Percentiles rank a stretch among this genome's conserved stretches.
phyloP scores from a whole-genome alignment of 2,797 vertebrate species.

The Rhynchonycteris naso region DNA sequence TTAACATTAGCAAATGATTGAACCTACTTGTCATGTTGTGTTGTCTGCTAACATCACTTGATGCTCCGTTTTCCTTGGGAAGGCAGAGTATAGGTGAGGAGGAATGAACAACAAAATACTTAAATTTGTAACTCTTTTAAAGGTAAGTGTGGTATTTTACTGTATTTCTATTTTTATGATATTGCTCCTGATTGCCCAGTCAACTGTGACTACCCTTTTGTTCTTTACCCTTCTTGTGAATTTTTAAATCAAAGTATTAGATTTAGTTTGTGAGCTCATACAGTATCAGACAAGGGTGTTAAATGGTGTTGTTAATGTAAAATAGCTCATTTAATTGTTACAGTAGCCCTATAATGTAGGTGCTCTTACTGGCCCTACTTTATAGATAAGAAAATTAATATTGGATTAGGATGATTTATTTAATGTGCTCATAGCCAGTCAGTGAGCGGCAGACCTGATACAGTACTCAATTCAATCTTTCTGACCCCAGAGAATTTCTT shows the following conservation, averaged over 20 bases:
- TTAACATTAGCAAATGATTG: not conserved
- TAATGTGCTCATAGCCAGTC: not conserved
- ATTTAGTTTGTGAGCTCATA: not conserved
- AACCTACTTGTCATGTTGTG: not conserved
- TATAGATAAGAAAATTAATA: not conserved
- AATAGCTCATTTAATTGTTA: not conserved
- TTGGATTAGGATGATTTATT: not conserved
- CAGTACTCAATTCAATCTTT: not conserved
- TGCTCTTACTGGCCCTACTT: not conserved
- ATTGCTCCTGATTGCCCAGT: not conserved
- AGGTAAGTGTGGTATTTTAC: not conserved
- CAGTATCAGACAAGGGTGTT: not conserved
- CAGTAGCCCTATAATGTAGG: not conserved
- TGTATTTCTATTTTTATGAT: not conserved
- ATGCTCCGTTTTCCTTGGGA: not conserved
- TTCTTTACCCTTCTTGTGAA: not conserved
- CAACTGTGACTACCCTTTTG: not conserved
- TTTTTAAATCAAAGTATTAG: not conserved
- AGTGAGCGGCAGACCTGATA: not conserved
- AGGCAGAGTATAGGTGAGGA: not conserved
- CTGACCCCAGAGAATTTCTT: not conserved
- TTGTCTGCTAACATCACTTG: not conserved
- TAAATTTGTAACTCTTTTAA: not conserved
- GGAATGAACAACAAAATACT: not conserved
- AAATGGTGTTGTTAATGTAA: not conserved